Evolutionary conservation across 2,888 invertebrate species (phyloP).

Genomic region (Coelinius sp.): DNA sequence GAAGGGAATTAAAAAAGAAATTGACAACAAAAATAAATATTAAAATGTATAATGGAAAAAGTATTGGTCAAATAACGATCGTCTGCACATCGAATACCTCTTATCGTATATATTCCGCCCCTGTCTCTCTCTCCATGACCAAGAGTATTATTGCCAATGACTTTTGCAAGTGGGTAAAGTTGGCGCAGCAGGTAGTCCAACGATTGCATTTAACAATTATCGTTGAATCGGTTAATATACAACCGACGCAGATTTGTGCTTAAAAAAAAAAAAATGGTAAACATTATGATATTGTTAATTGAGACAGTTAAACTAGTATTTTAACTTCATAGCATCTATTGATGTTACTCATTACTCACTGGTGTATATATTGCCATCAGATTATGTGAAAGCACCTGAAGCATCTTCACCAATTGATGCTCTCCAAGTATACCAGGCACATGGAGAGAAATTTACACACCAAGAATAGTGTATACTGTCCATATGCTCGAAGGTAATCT

Average conservation of each 20-base stretch:
- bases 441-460: slow-evolving; percentile 17
- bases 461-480: slow-evolving; percentile 2
- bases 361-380: slow-evolving; percentile 10
- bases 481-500: neutral
- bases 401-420: slow-evolving; percentile 17
- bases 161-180: neutral
- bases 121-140: neutral
- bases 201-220: slow-evolving; percentile 18
- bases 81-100: neutral
- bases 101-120: slow-evolving; percentile 2
- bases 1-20: neutral
- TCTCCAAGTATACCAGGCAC: slow-evolving; percentile 5
- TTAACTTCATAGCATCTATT: neutral
- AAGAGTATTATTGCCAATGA: neutral
- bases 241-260: neutral
- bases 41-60: slow-evolving; percentile 26
- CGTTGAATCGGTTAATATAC: neutral
- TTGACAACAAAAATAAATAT: neutral
- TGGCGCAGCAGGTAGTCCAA: slow-evolving; percentile 12
- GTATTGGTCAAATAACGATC: slow-evolving; percentile 22
- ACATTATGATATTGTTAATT: neutral
- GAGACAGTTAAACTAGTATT: neutral
- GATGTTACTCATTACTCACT: slow-evolving; percentile 5
- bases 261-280: slow-evolving; percentile 12
- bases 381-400: slow-evolving; percentile 10